Base-by-base conservation (phyloP, 2,113 vertebrate genomes). In the Apodemus speciosus region DNA sequence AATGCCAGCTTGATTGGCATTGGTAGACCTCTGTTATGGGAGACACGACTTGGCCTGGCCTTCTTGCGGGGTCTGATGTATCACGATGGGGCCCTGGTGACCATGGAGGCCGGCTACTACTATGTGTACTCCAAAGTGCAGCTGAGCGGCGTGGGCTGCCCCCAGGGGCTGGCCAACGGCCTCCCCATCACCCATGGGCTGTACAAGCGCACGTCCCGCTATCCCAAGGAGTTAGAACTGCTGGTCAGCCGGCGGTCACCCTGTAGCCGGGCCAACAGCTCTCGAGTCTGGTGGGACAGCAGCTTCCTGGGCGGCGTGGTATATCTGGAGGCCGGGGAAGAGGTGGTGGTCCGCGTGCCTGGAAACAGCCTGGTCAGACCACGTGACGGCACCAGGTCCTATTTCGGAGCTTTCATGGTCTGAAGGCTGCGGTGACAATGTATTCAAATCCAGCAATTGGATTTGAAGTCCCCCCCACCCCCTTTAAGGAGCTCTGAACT, bases 321-420 rank as follows among this genome's bases (percentile, higher is more conserved):
- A n/a, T 97, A 98, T 77, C 86, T 99, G 32, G 89, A 95, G 0
- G 81, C 96, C 0, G 96, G 92, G 0, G 98, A 99, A 15, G 94
- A 97, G 62, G 21, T 99, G 56, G 98, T 98, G 23, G 98, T 99
- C 15, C 95, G 96, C 0, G 98, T 99, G 66, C 97, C 96, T 0
- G 85, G 97, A 0, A 89, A 94, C 43, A 51, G 88, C 6, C 53
- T 97, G 35, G 69, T 99, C 7, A 23, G 87, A 0, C 93, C 93
- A 1, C 92, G 95, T 0, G 88, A 76, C 0, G 30, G 98, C 1
- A 96, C 38, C 0, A 97, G 97, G 4, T 99, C 98, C 60, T 96
- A 98, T 88, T 99, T 99, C 13, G 99, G 99, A 30, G 97, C 97
- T 0, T 99, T 97, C 94, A 99, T 99, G 99, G 95, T 99, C 89